A percentile compares a stretch with the other conserved stretches of the same genome.
Conservation (phyloP, 2,113 vertebrate genomes). For the Amblyornis subalaris region DNA sequence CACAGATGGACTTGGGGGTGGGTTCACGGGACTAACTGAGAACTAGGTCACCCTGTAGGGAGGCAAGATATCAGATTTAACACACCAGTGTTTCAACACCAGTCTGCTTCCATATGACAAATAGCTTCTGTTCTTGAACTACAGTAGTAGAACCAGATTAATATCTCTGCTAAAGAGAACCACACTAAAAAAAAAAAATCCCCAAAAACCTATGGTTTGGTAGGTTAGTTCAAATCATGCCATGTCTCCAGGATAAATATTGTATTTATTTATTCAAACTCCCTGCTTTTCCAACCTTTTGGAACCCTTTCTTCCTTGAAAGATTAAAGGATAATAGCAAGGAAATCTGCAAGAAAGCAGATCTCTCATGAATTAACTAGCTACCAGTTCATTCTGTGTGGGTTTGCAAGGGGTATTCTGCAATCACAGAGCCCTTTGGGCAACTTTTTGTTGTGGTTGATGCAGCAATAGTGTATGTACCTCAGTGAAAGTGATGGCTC, state of each 20-base stretch:
- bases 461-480: rapidly evolving
- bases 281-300: neutral
- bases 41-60: neutral
- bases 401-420: neutral
- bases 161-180: neutral
- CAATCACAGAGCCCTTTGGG: neutral
- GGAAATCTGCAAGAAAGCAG: neutral
- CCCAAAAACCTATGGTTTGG: neutral
- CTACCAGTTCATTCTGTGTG: neutral
- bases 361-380: neutral
- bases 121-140: neutral
- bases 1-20: neutral
- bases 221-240: neutral
- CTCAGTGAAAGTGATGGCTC: neutral
- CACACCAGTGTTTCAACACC: neutral
- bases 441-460: neutral
- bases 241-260: neutral
- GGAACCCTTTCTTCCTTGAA: neutral
- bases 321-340: neutral
- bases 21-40: neutral
- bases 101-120: neutral
- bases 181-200: neutral
- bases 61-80: neutral
- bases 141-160: neutral
- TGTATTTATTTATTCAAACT: neutral